A percentile compares a stretch with the other conserved stretches of the same genome.
Evolutionary conservation across 2,797 vertebrate genomes (phyloP).

Genomic region (Sebastes aleutianus): DNA sequence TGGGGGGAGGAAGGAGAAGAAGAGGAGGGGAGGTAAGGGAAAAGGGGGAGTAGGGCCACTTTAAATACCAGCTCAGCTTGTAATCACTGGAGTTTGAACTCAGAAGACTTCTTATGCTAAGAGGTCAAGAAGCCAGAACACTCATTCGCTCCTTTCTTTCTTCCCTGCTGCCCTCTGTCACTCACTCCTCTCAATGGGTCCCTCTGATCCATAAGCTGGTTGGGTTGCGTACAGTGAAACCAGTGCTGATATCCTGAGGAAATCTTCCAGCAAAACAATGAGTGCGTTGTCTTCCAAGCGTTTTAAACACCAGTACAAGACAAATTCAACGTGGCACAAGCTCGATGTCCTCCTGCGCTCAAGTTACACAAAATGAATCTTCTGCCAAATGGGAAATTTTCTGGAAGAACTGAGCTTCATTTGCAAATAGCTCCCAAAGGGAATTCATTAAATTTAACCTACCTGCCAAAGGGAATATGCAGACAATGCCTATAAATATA

Average conservation of each 20-base stretch:
- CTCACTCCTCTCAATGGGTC: constrained; percentile 37
- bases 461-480: constrained; percentile 23
- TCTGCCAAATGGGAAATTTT: constrained; percentile 31
- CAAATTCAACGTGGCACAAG: constrained; percentile 2
- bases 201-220: constrained; percentile 44
- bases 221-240: constrained; percentile 43
- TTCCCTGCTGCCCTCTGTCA: constrained; percentile 62
- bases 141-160: constrained; percentile 61
- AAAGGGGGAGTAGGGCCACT: constrained; percentile 11
- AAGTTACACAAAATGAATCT: constrained; percentile 1
- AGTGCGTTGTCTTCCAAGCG: background rate
- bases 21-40: background rate
- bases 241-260: background rate
- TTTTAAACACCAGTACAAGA: constrained; percentile 5
- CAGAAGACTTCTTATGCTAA: constrained; percentile 71
- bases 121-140: constrained; percentile 79
- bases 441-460: constrained; percentile 32
- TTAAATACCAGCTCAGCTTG: constrained; percentile 75
- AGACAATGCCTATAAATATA: constrained; percentile 49
- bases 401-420: constrained; percentile 25
- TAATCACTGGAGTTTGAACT: constrained; percentile 81
- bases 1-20: background rate
- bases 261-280: constrained; percentile 17
- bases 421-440: constrained; percentile 26
- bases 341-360: constrained; percentile 14